phyloP scores from a whole-genome alignment of 2,888 invertebrate species.

The Eupithecia abbreviata region DNA sequence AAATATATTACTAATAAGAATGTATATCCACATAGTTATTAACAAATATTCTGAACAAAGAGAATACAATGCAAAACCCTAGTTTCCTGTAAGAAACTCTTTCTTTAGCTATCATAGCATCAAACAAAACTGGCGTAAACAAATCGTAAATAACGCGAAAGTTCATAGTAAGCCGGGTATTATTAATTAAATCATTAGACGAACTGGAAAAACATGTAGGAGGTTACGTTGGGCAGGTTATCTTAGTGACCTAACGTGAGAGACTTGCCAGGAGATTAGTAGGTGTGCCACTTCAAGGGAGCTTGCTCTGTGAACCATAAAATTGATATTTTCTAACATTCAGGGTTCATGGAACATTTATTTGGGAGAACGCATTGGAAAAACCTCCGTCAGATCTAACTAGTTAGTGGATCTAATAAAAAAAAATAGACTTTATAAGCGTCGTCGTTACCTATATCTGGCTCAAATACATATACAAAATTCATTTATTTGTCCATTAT shows the following conservation, averaged over 20 bases:
- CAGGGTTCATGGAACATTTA: background rate
- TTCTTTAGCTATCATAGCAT: conserved; percentile 8
- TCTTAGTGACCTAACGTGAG: conserved; percentile 25
- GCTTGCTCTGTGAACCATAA: conserved; percentile 21
- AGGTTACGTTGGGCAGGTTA: conserved; percentile 26
- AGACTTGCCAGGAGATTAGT: conserved; percentile 21
- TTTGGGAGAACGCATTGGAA: background rate
- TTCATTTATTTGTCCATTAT: background rate
- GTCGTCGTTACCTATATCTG: background rate
- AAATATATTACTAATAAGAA: background rate
- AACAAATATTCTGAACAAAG: background rate
- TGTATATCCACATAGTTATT: background rate
- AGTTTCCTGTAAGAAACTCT: background rate
- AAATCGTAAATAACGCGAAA: conserved; percentile 25
- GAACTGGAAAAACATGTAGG: conserved; percentile 31
- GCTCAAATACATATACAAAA: background rate
- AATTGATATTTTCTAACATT: conserved; percentile 9
- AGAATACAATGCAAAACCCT: background rate
- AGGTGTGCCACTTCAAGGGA: conserved; percentile 25
- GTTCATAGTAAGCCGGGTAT: conserved; percentile 13
- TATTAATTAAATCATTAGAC: conserved; percentile 28
- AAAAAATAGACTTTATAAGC: background rate
- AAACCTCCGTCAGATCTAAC: background rate
- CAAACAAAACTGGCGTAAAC: conserved; percentile 13
- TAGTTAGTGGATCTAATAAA: background rate